Conservation (phyloP, 2,113 vertebrate genomes). For the Dermatemys mawii region DNA sequence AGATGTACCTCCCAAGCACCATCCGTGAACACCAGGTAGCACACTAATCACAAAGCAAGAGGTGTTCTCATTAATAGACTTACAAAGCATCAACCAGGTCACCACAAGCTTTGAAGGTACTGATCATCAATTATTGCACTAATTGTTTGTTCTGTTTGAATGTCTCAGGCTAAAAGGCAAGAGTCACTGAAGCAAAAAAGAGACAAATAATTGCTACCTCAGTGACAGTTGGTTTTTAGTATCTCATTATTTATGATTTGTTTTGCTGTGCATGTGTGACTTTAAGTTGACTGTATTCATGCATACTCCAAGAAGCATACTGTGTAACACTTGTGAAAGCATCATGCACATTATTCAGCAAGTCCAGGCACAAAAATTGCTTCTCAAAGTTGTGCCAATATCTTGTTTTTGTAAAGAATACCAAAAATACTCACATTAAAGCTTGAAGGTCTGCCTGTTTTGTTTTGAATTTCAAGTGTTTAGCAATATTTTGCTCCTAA, state of each 20-base stretch:
- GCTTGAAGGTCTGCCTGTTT: not conserved
- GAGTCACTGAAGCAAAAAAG: constrained; percentile 75
- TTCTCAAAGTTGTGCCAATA: constrained; percentile 50
- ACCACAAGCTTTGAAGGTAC: constrained; percentile 80
- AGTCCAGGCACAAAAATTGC: constrained; percentile 55
- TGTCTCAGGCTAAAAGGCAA: constrained; percentile 79
- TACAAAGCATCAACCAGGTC: constrained; percentile 79
- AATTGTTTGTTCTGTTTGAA: constrained; percentile 85
- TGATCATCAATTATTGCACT: constrained; percentile 84
- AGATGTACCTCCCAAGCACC: constrained; percentile 45
- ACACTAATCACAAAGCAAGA: constrained; percentile 80
- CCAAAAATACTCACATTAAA: not conserved
- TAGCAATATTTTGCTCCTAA: not conserved
- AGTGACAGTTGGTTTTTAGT: constrained; percentile 77
- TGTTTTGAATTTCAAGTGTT: constrained; percentile 3
- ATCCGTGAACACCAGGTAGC: constrained; percentile 67
- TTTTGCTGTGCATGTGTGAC: constrained; percentile 77
- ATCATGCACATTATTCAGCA: constrained; percentile 67
- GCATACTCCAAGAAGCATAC: constrained; percentile 66
- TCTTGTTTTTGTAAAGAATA: constrained; percentile 50
- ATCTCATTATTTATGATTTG: constrained; percentile 82
- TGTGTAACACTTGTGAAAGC: constrained; percentile 72
- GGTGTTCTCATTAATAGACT: constrained; percentile 79
- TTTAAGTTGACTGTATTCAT: constrained; percentile 76
- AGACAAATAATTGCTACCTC: constrained; percentile 78